These are phyloP conservation scores for Nesometra sesokonis DNA, from an alignment of 35 echinoderm and acorn worm genomes.

Conservation along the genomic window DNA sequence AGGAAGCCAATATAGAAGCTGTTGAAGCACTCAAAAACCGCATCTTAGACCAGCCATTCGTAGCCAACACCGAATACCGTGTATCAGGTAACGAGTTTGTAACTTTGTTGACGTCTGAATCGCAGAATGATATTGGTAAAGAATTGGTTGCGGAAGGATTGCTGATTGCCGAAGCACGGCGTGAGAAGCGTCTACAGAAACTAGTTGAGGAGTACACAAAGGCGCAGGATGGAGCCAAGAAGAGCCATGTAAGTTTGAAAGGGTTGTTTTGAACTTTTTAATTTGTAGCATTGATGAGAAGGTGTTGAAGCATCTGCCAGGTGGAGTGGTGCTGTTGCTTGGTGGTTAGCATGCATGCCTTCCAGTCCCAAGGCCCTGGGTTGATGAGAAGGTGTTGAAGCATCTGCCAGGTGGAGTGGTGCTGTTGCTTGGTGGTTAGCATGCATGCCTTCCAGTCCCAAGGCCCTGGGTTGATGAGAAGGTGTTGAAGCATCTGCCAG, in stretches of 20 bases:
- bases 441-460: too few relatives aligned
- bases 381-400: too few relatives aligned
- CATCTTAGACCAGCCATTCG: slow-evolving; percentile 64
- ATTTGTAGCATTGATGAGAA: background rate
- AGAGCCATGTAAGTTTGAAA: slow-evolving; percentile 49
- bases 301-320: too few relatives aligned
- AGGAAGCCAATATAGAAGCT: slow-evolving; percentile 63
- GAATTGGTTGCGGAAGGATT: slow-evolving; percentile 64
- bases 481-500: too few relatives aligned
- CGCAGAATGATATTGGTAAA: slow-evolving; percentile 46
- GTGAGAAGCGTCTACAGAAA: slow-evolving; percentile 70
- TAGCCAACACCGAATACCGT: slow-evolving; percentile 76
- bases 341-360: too few relatives aligned
- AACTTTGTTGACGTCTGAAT: slow-evolving; percentile 56
- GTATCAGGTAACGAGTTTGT: slow-evolving; percentile 47
- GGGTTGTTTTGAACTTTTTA: background rate
- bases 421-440: too few relatives aligned
- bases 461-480: background rate
- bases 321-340: too few relatives aligned
- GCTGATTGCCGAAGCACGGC: slow-evolving; percentile 58
- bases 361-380: too few relatives aligned
- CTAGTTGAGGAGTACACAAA: slow-evolving; percentile 71
- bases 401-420: too few relatives aligned
- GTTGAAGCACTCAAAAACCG: slow-evolving; percentile 33
- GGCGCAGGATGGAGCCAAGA: slow-evolving; percentile 61